A percentile compares a stretch with the other conserved stretches of the same genome.
Evolutionary conservation across 2,888 invertebrate genomes (phyloP).

Genomic region (Xestia rhomboidea): DNA sequence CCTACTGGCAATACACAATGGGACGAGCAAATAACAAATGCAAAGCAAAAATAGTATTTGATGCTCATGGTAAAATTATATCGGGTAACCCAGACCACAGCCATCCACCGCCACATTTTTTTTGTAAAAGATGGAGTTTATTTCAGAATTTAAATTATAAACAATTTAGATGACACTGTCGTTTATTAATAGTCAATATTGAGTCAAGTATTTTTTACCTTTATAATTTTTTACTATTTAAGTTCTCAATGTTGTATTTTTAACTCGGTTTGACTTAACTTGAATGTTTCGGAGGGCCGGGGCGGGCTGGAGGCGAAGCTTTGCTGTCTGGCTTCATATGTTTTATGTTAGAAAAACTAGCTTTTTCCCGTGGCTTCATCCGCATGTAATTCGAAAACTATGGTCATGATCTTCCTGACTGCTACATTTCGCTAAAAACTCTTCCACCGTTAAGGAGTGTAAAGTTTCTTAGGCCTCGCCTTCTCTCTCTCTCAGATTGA

Average conservation of each 20-base stretch:
- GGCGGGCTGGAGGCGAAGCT: too few species aligned
- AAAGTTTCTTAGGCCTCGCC: too few species aligned
- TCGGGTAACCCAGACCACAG: constrained; percentile 5
- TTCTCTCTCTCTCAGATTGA: too few species aligned
- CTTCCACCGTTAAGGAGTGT: too few species aligned
- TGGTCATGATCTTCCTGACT: too few species aligned
- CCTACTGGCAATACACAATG: constrained; percentile 5
- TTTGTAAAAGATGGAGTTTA: neutral
- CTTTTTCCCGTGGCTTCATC: too few species aligned
- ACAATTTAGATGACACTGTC: neutral
- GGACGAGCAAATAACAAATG: neutral
- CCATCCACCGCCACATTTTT: constrained; percentile 16
- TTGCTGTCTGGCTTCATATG: neutral
- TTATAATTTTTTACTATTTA: too few species aligned
- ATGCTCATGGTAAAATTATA: neutral
- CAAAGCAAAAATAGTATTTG: constrained; percentile 21
- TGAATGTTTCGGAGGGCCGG: too few species aligned
- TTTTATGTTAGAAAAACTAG: neutral
- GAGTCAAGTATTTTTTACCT: neutral
- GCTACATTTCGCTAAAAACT: too few species aligned
- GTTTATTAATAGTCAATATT: neutral
- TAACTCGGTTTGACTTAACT: too few species aligned
- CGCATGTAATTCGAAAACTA: too few species aligned
- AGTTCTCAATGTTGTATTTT: too few species aligned
- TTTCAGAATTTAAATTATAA: neutral